phyloP scores from a whole-genome alignment of 2,888 invertebrate genomes.

The Ormyrus pomaceus region DNA sequence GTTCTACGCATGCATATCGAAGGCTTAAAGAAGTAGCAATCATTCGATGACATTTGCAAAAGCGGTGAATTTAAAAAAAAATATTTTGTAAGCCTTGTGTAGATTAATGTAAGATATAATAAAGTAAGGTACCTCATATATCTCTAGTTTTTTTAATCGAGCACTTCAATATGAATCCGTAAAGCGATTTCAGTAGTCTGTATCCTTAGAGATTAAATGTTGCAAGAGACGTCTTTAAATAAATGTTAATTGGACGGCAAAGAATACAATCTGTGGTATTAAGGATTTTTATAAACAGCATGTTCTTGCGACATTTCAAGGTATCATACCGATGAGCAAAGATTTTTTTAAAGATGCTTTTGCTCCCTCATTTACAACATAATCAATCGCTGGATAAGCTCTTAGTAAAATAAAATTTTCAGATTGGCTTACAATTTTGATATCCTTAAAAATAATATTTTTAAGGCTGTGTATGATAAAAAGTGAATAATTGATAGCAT shows the following conservation, averaged over 20 bases:
- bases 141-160: conserved; percentile 38
- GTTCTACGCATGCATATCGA: conserved; percentile 31
- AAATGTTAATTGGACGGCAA: conserved; percentile 12
- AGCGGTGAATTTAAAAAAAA: conserved; percentile 15
- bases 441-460: conserved; percentile 35
- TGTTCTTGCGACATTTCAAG: conserved; percentile 43
- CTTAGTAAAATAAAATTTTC: background rate
- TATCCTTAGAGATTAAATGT: conserved; percentile 42
- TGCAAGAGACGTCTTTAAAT: conserved; percentile 32
- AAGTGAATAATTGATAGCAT: conserved; percentile 21
- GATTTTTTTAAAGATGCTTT: conserved; percentile 26
- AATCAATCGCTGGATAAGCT: conserved; percentile 2
- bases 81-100: conserved; percentile 50
- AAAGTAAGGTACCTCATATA: conserved; percentile 32
- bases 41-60: conserved; percentile 9
- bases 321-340: conserved; percentile 41
- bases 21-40: conserved; percentile 16
- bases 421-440: conserved; percentile 16
- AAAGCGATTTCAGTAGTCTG: conserved; percentile 30
- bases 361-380: conserved; percentile 18
- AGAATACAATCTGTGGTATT: conserved; percentile 25
- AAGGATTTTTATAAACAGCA: conserved; percentile 28
- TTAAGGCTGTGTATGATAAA: conserved; percentile 32
- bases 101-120: conserved; percentile 46
- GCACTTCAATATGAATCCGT: conserved; percentile 32